A percentile compares a stretch with the other conserved stretches of the same genome.
Conservation (phyloP, 2,888 invertebrate species). For the Andrena bicolor region DNA sequence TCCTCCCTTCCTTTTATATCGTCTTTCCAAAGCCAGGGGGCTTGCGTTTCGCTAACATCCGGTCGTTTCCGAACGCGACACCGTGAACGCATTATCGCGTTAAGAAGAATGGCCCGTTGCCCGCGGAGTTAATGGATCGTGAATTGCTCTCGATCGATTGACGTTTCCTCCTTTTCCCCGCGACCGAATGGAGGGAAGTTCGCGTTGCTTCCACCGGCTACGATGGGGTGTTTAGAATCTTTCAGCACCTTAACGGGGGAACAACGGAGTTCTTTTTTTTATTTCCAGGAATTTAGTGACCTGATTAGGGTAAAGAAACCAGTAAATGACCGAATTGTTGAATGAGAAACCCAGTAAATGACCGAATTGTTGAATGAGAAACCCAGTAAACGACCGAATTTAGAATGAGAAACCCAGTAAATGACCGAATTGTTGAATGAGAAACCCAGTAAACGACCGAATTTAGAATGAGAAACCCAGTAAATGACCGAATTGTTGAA, state of each 20-base stretch:
- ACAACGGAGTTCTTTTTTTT: background rate
- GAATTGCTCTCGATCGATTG: constrained; percentile 64
- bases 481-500: too few relatives aligned
- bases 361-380: too few relatives aligned
- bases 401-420: too few relatives aligned
- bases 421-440: too few relatives aligned
- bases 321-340: too few relatives aligned
- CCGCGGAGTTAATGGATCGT: constrained; percentile 69
- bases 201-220: background rate
- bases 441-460: too few relatives aligned
- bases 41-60: constrained; percentile 44
- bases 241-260: background rate
- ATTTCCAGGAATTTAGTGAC: background rate
- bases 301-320: too few relatives aligned
- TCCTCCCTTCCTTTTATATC: constrained; percentile 17
- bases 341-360: too few relatives aligned
- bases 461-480: too few relatives aligned
- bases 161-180: constrained; percentile 37
- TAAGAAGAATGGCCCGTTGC: constrained; percentile 54
- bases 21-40: constrained; percentile 31
- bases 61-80: constrained; percentile 53
- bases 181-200: constrained; percentile 15
- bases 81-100: constrained; percentile 61
- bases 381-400: too few relatives aligned
- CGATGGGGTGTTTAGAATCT: background rate